Base-by-base conservation (phyloP, 1,140 invertebrate species). In the Chrysoperla carnea region DNA sequence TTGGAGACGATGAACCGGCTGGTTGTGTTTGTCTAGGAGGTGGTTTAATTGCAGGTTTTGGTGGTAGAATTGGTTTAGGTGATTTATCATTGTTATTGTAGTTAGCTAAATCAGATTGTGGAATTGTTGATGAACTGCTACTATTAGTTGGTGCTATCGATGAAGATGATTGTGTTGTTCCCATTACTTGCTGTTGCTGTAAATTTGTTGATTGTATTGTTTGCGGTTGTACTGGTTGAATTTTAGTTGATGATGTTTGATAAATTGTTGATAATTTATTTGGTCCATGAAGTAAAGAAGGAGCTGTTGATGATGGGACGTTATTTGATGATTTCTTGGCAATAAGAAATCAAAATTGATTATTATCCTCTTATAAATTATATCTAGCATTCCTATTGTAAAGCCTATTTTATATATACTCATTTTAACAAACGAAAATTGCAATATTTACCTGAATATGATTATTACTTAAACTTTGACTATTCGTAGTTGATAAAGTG, bases 291-390 rank as follows among this genome's bases (percentile, higher is more conserved):
- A 78, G 66, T 41, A 73, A 73, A 49, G 76, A 84, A 23, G 81
- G 82, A 23, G 17, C 17, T 23, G 17, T 23, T 2, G 17, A 3
- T 23, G 17, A 23, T 41, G 81, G 80, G 36, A 86, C 82, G 60
- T 81, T 85, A 51, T 81, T 85, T 41, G 85, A 78, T 40, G 83
- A 83, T 57, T 80, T 80, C 56, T 78, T 66, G 40, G n/a, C n/a
- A n/a, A n/a, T n/a, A n/a, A n/a, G n/a, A 54, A 52, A 45, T 36
- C 45, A 42, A 43, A n/a, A n/a, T n/a, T n/a, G n/a, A n/a, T n/a
- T n/a, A n/a, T n/a, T n/a, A n/a, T n/a, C n/a, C n/a, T n/a, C n/a
- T n/a, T n/a, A n/a, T n/a, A n/a, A n/a, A n/a, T n/a, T n/a, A n/a
- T n/a, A n/a, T n/a, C n/a, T n/a, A n/a, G n/a, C n/a, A n/a, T n/a